phyloP scores from a whole-genome alignment of 1,140 invertebrate species.

The Drosophila santomea region DNA sequence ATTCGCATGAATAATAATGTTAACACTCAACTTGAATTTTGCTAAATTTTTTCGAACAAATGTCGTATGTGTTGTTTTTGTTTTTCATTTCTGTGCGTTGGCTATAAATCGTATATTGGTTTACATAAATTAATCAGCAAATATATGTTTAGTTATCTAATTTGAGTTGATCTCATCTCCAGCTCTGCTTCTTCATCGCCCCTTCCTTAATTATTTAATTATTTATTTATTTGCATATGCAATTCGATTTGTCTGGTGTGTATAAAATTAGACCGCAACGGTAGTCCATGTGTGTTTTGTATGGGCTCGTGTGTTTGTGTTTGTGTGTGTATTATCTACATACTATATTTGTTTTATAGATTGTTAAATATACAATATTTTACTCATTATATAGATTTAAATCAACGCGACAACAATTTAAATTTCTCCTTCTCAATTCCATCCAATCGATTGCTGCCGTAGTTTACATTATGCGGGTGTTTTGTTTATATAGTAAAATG shows the following conservation, averaged over 20 bases:
- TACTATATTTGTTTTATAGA: conserved; percentile 59
- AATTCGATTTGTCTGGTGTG: conserved; percentile 41
- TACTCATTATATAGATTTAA: conserved; percentile 37
- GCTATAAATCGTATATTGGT: conserved; percentile 45
- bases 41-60: conserved; percentile 67
- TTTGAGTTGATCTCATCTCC: conserved; percentile 32
- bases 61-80: conserved; percentile 28
- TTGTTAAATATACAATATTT: conserved; percentile 67
- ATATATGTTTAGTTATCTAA: conserved; percentile 39
- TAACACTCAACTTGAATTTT: conserved; percentile 69
- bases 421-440: not conserved
- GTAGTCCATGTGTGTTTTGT: conserved; percentile 36
- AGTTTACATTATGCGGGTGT: conserved; percentile 22
- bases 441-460: not conserved
- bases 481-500: conserved; percentile 55
- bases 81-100: conserved; percentile 32
- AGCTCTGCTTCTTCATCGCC: conserved; percentile 5
- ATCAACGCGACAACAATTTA: conserved; percentile 53
- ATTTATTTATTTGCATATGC: conserved; percentile 43
- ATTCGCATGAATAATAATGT: conserved; percentile 41
- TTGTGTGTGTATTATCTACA: conserved; percentile 41
- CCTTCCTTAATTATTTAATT: conserved; percentile 8
- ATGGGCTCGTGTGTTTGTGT: not conserved
- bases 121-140: conserved; percentile 56
- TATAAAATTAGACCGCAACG: conserved; percentile 46